These are phyloP conservation scores for Sminthopsis crassicaudata DNA, from an alignment of 2,113 vertebrate species.

Conservation along the genomic window DNA sequence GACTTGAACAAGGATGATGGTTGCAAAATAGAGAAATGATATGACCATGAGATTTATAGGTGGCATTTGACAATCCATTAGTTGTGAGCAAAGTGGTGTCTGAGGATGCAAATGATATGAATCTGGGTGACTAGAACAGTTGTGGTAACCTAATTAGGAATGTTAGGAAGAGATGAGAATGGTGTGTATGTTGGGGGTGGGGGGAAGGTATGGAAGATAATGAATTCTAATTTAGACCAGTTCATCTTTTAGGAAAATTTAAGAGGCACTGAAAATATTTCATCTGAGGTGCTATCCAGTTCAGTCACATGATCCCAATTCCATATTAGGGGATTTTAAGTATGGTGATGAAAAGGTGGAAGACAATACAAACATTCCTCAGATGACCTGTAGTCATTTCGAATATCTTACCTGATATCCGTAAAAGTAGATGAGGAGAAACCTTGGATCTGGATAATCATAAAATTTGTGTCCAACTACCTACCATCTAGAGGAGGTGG, in stretches of 20 bases:
- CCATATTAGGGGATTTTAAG: background rate
- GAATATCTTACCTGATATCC: background rate
- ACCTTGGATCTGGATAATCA: constrained; percentile 37
- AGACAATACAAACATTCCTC: background rate
- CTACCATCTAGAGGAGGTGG: no score
- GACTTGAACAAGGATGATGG: background rate
- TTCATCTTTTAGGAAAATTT: background rate
- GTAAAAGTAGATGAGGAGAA: background rate
- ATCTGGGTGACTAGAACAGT: background rate
- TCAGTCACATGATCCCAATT: background rate
- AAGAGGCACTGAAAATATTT: background rate
- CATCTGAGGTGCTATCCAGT: background rate
- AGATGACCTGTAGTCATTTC: background rate
- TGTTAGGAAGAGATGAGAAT: background rate
- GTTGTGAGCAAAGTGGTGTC: background rate
- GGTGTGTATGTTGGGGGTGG: no score
- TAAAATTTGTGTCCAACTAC: background rate
- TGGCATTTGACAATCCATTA: background rate
- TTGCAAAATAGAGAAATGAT: background rate
- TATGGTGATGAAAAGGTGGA: background rate
- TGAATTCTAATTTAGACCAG: background rate
- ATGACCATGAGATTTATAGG: background rate
- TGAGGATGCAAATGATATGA: background rate
- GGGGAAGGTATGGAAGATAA: background rate
- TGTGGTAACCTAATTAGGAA: background rate